Evolutionary conservation across 2,113 vertebrate species (phyloP).

Genomic region (Microcebus lehilahytsara): DNA sequence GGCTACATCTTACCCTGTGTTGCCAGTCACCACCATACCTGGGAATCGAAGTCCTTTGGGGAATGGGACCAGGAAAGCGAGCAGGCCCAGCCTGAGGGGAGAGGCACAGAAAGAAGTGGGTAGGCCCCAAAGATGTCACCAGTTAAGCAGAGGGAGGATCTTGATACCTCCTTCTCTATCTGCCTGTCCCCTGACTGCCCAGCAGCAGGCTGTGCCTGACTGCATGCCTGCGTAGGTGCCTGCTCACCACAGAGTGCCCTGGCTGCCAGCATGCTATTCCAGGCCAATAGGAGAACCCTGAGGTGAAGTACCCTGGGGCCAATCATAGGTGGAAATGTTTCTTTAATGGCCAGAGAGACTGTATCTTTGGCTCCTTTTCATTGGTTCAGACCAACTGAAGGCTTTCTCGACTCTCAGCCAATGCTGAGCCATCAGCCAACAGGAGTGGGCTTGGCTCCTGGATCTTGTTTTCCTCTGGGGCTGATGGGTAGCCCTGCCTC

Average conservation of each 20-base stretch:
- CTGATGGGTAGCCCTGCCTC: constrained; percentile 41
- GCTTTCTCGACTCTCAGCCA: constrained; percentile 62
- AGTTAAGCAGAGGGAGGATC: constrained; percentile 56
- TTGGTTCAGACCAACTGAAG: constrained; percentile 68
- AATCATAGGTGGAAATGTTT: constrained; percentile 68
- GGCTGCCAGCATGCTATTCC: constrained; percentile 63
- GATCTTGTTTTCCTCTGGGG: constrained; percentile 63
- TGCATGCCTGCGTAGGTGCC: constrained; percentile 55
- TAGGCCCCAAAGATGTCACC: constrained; percentile 52
- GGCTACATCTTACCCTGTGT: constrained; percentile 72
- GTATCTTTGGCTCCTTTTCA: constrained; percentile 71
- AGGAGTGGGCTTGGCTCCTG: constrained; percentile 49
- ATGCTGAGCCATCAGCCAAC: constrained; percentile 57
- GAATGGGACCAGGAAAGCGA: constrained; percentile 56
- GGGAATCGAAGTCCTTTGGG: constrained; percentile 69
- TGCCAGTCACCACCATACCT: constrained; percentile 74
- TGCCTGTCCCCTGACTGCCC: constrained; percentile 60
- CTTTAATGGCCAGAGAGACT: constrained; percentile 64
- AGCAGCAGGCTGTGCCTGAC: constrained; percentile 60
- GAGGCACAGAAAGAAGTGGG: constrained; percentile 57
- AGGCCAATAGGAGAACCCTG: constrained; percentile 71
- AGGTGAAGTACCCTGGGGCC: constrained; percentile 58
- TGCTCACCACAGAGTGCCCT: constrained; percentile 65
- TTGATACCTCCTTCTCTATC: constrained; percentile 49
- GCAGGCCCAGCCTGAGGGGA: constrained; percentile 42